Evolutionary conservation across 1,140 invertebrate species (phyloP), one percentile per base, ranked within the genome.

Genomic region (Caenorhabditis inopinata): DNA sequence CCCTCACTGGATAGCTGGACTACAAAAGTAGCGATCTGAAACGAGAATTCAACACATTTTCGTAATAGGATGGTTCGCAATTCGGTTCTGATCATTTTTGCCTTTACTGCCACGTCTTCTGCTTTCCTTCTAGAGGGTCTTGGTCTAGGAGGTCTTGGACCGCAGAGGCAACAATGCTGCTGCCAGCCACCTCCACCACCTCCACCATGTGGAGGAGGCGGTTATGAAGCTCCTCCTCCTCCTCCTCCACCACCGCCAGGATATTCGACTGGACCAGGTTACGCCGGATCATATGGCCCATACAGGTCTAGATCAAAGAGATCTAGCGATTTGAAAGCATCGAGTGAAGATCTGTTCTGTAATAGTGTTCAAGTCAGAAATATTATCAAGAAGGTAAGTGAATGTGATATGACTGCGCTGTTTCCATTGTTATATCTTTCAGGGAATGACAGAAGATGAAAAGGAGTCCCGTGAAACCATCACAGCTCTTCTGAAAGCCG

Each of bases 331-430:
- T 21, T 68, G 58, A 68, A 68, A 16, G 58, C 58, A 1, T 68
- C 58, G 12, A 68, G 58, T 68, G 58, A 32, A 68, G 58, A 68
- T 68, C n/a, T 68, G 1, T 68, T 68, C 23, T 68, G 58, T 27
- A 68, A 68, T 16, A 68, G 58, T 68, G 32, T 68, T 68, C 16
- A 68, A 68, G 58, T 68, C 12, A 68, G 58, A 68, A 32, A 68
- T 68, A 68, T 68, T 27, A 68, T 68, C n/a, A 38, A 68, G 58
- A 68, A 68, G 32, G 58, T 68, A 32, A 51, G 7, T 29, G 12
- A 2, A 35, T 32, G 14, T 16, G 5, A 58, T 11, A 29, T 51
- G 9, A 51, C n/a, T n/a, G 12, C 5, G 0, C 51, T 29, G 32
- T 23, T 29, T 21, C 2, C 16, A 58, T 2, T 16, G 16, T 3